These are phyloP conservation scores for Bimastos eiseni DNA, from an alignment of 2,888 invertebrate species.

Conservation along the genomic window DNA sequence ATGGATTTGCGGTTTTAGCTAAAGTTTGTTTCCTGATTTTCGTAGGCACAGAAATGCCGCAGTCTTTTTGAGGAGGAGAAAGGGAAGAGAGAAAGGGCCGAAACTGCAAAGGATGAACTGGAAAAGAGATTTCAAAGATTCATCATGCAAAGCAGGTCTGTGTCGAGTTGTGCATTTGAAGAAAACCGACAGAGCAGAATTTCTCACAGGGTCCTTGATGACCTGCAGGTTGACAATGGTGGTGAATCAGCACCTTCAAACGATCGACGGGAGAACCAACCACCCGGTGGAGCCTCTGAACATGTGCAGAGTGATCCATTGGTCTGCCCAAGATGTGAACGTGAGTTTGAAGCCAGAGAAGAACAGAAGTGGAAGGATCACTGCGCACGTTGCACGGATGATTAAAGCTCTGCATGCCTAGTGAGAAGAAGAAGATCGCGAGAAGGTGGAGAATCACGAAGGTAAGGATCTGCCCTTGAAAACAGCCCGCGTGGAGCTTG, in stretches of 20 bases:
- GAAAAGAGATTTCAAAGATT: background rate
- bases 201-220: background rate
- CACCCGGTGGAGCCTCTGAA: background rate
- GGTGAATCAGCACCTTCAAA: background rate
- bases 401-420: background rate
- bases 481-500: no score
- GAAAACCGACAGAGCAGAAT: background rate
- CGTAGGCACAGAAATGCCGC: background rate
- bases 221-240: slow-evolving; percentile 1
- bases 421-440: background rate
- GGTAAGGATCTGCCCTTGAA: background rate
- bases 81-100: background rate
- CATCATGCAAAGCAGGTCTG: background rate
- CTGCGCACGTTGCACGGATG: background rate
- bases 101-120: background rate
- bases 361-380: slow-evolving; percentile 13
- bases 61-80: slow-evolving; percentile 21
- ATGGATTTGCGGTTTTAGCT: background rate
- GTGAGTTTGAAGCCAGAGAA: slow-evolving; percentile 1
- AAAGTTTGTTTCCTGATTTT: background rate
- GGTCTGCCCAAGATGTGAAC: slow-evolving; percentile 1
- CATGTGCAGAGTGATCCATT: background rate
- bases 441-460: background rate
- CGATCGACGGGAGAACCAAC: background rate
- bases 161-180: background rate